phyloP scores from a whole-genome alignment of 1,140 invertebrate species.

The Cherax quadricarinatus region DNA sequence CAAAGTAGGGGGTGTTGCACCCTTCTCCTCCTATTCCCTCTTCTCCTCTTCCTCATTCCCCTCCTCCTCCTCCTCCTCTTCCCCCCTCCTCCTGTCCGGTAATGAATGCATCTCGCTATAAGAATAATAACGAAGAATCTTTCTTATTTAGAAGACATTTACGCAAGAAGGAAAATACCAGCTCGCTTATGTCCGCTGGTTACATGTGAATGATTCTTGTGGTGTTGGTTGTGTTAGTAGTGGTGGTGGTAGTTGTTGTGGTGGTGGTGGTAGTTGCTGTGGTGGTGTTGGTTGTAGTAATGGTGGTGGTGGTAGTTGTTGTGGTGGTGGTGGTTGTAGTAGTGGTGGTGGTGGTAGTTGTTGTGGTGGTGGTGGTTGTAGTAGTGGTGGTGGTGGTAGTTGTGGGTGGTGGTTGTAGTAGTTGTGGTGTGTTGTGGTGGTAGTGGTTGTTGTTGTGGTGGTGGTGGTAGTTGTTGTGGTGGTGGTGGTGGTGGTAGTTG shows the following conservation, averaged over 20 bases:
- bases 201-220: background rate
- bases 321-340: no score
- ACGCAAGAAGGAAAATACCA: slow-evolving; percentile 22
- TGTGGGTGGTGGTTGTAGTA: no score
- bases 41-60: background rate
- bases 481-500: no score
- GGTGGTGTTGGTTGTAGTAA: no score
- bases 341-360: no score
- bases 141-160: slow-evolving; percentile 50
- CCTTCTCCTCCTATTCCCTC: slow-evolving; percentile 20
- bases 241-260: background rate
- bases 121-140: slow-evolving; percentile 31
- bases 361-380: no score
- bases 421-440: no score
- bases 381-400: no score
- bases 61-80: slow-evolving; percentile 23
- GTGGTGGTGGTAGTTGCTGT: slow-evolving; percentile 1
- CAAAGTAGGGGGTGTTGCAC: background rate
- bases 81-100: slow-evolving; percentile 33
- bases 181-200: slow-evolving; percentile 8
- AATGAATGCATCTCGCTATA: slow-evolving; percentile 54
- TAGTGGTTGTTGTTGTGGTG: no score
- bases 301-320: no score
- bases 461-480: no score
- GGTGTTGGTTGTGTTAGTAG: no score